Conservation (phyloP, 2,797 vertebrate species). For the Selene dorsalis region DNA sequence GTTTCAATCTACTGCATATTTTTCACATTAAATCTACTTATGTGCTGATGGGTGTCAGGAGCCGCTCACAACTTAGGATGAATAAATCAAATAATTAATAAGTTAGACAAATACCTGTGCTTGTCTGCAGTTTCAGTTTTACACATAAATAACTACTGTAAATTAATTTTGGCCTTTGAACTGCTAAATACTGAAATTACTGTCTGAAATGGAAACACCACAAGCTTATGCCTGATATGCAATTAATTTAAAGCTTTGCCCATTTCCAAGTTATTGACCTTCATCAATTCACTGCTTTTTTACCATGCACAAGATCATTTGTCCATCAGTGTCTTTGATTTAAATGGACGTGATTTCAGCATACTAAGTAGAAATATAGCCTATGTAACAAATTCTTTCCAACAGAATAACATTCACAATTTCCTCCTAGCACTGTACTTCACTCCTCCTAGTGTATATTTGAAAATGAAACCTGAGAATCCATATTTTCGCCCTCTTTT, state of each 20-base stretch:
- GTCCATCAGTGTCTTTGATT: neutral
- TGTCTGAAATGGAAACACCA: conserved; percentile 16
- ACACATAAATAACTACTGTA: conserved; percentile 11
- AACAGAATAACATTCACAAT: conserved; percentile 45
- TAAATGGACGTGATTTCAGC: conserved; percentile 31
- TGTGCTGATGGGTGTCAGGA: conserved; percentile 3
- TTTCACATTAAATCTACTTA: conserved; percentile 41
- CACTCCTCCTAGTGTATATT: conserved; percentile 23
- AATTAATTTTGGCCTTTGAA: neutral
- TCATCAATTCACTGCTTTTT: conserved; percentile 7
- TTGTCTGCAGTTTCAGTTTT: conserved; percentile 57
- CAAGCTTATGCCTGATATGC: neutral
- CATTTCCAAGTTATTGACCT: conserved; percentile 6
- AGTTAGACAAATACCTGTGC: conserved; percentile 26
- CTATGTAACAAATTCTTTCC: conserved; percentile 48
- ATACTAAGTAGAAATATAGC: conserved; percentile 26
- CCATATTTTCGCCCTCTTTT: conserved; percentile 30
- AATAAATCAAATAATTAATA: neutral
- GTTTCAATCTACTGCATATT: conserved; percentile 22
- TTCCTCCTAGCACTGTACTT: conserved; percentile 24
- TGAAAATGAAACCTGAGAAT: conserved; percentile 77
- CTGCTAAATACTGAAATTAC: conserved; percentile 12
- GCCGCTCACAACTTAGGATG: conserved; percentile 9
- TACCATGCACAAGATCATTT: conserved; percentile 5
- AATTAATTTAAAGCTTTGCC: conserved; percentile 36